Conservation (phyloP, 1,140 invertebrate species). For the Latrodectus geometricus region DNA sequence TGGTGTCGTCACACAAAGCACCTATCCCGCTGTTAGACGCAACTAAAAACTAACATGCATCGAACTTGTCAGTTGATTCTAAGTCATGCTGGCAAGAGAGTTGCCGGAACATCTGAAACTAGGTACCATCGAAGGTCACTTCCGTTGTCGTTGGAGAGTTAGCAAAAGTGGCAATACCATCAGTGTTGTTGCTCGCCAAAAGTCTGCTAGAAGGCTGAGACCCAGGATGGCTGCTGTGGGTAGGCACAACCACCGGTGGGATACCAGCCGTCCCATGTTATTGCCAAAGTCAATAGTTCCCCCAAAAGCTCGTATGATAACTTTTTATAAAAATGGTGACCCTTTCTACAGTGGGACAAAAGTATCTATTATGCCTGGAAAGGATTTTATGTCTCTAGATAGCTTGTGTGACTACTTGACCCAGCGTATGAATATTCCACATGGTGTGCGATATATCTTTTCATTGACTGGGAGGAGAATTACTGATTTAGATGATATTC, state of each 20-base stretch:
- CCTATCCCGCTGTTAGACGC: constrained; percentile 1
- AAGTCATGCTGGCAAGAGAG: constrained; percentile 56
- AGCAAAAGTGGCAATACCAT: constrained; percentile 57
- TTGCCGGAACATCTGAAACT: constrained; percentile 48
- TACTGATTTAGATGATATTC: constrained; percentile 84
- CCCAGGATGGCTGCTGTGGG: constrained; percentile 57
- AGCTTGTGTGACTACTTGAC: constrained; percentile 79
- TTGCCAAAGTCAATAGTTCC: constrained; percentile 51
- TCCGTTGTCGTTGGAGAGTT: constrained; percentile 58
- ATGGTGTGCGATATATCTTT: constrained; percentile 80
- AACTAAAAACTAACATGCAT: constrained; percentile 32
- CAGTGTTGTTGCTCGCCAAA: constrained; percentile 41
- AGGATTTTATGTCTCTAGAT: constrained; percentile 88
- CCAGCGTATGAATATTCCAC: constrained; percentile 64
- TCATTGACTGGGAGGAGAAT: constrained; percentile 89
- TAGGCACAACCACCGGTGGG: constrained; percentile 33
- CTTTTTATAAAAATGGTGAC: constrained; percentile 94
- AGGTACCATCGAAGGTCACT: constrained; percentile 53
- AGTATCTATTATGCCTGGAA: constrained; percentile 86
- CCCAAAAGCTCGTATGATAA: constrained; percentile 79
- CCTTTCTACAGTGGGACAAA: constrained; percentile 89
- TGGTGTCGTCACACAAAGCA: constrained; percentile 14
- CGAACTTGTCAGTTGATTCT: constrained; percentile 10
- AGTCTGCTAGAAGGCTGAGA: constrained; percentile 15
- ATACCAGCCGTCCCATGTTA: constrained; percentile 42